Evolutionary conservation across 2,797 vertebrate genomes (phyloP).

Genomic region (Selene dorsalis): DNA sequence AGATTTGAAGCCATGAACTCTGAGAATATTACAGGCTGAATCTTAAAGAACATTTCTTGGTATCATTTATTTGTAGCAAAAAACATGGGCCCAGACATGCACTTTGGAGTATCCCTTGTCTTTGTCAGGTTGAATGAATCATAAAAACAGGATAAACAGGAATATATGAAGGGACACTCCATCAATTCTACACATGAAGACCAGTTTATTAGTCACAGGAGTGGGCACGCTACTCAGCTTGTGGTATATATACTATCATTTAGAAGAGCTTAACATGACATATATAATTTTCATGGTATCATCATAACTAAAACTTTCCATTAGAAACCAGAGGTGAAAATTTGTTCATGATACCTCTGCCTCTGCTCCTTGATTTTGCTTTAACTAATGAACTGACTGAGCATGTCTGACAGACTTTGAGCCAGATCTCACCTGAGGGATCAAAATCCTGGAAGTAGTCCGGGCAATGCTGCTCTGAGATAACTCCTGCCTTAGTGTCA

Average conservation of each 20-base stretch:
- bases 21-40: neutral
- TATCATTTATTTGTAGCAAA: neutral
- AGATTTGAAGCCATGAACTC: neutral
- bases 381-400: neutral
- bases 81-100: neutral
- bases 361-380: neutral
- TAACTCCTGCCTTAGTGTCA: conserved; percentile 86
- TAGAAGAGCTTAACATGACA: too few relatives aligned
- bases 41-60: neutral
- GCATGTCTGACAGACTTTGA: neutral
- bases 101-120: too few relatives aligned
- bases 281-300: too few relatives aligned
- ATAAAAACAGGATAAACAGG: neutral
- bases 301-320: neutral
- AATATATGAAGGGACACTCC: neutral
- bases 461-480: conserved; percentile 92
- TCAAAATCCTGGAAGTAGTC: conserved; percentile 99
- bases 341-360: too few relatives aligned
- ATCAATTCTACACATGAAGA: neutral
- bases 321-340: neutral
- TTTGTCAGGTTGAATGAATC: neutral
- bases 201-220: neutral
- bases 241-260: too few relatives aligned
- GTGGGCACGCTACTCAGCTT: neutral
- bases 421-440: conserved; percentile 87